These are phyloP conservation scores for Pristiophorus japonicus DNA, from an alignment of 2,113 vertebrate species.

Conservation along the genomic window DNA sequence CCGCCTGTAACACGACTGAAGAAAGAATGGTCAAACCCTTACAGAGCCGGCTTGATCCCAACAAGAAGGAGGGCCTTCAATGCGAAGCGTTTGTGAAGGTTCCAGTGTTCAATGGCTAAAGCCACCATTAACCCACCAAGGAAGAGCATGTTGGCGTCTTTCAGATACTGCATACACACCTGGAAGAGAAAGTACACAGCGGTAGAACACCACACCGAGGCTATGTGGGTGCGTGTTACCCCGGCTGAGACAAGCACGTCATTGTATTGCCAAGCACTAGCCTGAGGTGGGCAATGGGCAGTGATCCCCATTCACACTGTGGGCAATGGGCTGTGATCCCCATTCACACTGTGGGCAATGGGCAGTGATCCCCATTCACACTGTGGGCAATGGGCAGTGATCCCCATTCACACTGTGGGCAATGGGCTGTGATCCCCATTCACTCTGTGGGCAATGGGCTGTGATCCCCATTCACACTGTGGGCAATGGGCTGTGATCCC, in stretches of 20 bases:
- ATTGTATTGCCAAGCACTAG: background rate
- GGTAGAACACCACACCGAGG: background rate
- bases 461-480: no score
- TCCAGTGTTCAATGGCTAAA: constrained; percentile 75
- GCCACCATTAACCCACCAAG: constrained; percentile 83
- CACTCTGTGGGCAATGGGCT: background rate
- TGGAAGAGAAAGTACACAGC: constrained; percentile 45
- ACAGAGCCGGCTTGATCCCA: constrained; percentile 82
- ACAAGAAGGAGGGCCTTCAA: constrained; percentile 69
- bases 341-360: no score
- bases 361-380: background rate
- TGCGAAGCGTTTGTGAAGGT: constrained; percentile 84
- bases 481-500: background rate
- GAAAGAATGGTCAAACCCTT: constrained; percentile 49
- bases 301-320: background rate
- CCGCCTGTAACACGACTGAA: background rate
- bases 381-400: background rate
- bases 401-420: no score
- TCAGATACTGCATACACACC: constrained; percentile 77
- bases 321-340: background rate
- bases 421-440: background rate
- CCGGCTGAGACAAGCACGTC: background rate
- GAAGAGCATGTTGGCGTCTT: constrained; percentile 83
- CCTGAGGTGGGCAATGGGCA: background rate
- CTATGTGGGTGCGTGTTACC: background rate